Conservation (phyloP, 2,113 vertebrate genomes). For the Balaenoptera acutorostrata region DNA sequence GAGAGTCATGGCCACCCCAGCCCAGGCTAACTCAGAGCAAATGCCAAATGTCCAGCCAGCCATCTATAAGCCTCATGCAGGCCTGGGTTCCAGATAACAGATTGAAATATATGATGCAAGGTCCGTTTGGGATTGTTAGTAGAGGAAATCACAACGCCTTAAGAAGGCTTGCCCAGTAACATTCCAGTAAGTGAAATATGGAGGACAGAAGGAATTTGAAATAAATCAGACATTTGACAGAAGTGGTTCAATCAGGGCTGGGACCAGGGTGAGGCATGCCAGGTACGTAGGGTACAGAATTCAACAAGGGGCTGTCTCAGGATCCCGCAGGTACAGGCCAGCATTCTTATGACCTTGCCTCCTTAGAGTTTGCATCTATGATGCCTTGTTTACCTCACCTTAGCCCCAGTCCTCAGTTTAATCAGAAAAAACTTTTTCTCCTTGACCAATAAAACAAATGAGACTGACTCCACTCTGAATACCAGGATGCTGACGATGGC, state of each 20-base stretch:
- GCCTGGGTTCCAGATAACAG: neutral
- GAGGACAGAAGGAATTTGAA: neutral
- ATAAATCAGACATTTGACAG: neutral
- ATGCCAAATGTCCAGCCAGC: neutral
- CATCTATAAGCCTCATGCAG: neutral
- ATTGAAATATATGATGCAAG: neutral
- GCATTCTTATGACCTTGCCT: neutral
- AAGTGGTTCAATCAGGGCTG: neutral
- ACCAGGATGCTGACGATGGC: neutral
- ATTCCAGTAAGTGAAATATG: neutral
- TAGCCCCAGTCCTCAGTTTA: neutral
- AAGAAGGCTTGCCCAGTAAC: neutral
- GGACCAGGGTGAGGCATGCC: accelerated
- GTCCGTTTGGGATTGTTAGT: neutral
- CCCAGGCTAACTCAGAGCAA: neutral
- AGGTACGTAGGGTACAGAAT: neutral
- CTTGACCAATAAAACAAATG: neutral
- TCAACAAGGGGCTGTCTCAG: neutral
- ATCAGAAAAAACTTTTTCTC: neutral
- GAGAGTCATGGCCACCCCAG: neutral
- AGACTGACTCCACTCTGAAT: neutral
- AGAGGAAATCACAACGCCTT: neutral
- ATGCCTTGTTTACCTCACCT: neutral
- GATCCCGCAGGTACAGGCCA: neutral
- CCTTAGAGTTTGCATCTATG: neutral